Evolutionary conservation across 2,113 vertebrate species (phyloP).

Genomic region (Colinus virginianus): DNA sequence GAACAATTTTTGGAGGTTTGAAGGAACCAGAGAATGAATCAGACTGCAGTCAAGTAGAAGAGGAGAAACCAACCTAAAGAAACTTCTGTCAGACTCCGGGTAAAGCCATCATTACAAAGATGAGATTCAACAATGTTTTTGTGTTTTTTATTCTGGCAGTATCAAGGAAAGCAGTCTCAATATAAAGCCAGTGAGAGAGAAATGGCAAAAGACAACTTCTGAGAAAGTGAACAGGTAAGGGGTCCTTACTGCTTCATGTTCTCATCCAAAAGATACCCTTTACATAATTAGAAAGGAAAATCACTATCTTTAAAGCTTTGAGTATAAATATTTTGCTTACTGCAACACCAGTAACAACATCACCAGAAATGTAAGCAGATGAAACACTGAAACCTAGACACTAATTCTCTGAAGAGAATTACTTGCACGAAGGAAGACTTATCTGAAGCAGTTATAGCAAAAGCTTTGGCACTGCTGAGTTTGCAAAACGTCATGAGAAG

Average conservation of each 20-base stretch:
- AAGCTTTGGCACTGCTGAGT: background rate
- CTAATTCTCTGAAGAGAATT: background rate
- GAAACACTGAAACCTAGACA: background rate
- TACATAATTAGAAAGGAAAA: slow-evolving; percentile 20
- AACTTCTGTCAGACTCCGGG: background rate
- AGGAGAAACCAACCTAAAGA: background rate
- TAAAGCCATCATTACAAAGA: slow-evolving; percentile 5
- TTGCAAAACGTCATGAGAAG: background rate
- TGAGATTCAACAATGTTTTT: background rate
- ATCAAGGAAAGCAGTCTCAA: slow-evolving; percentile 13
- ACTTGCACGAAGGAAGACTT: background rate
- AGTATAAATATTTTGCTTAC: background rate
- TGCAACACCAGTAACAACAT: background rate
- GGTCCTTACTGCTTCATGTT: background rate
- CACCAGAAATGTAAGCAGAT: background rate
- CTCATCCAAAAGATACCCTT: slow-evolving; percentile 1
- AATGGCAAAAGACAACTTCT: slow-evolving; percentile 10
- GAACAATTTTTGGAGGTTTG: background rate
- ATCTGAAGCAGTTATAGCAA: background rate
- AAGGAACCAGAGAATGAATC: slow-evolving; percentile 9
- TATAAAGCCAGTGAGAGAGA: background rate
- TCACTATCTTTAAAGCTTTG: background rate
- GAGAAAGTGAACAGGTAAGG: background rate
- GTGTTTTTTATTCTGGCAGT: background rate
- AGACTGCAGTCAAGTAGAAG: background rate